Conservation (phyloP, 2,113 vertebrate genomes). For the Tonatia bakeri region DNA sequence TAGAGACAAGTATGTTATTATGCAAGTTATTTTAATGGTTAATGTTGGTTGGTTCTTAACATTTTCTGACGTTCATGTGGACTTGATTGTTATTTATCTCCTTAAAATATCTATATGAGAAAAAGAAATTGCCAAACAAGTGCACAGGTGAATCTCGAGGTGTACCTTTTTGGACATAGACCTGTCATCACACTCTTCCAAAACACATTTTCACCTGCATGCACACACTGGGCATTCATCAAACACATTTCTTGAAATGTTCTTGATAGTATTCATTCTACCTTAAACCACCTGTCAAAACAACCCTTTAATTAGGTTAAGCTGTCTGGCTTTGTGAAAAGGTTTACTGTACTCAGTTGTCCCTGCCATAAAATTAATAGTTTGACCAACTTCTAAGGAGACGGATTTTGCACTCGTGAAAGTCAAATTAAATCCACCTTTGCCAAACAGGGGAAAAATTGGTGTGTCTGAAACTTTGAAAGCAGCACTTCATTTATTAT, state of each 20-base stretch:
- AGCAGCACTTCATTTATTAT: conserved; percentile 82
- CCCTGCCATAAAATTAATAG: conserved; percentile 81
- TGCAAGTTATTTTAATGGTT: conserved; percentile 17
- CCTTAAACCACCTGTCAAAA: conserved; percentile 83
- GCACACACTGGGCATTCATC: conserved; percentile 73
- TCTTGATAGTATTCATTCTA: conserved; percentile 73
- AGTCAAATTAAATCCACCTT: conserved; percentile 81
- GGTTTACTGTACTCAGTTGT: conserved; percentile 80
- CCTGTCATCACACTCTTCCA: conserved; percentile 55
- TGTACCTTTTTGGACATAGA: conserved; percentile 54
- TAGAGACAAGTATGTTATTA: not conserved
- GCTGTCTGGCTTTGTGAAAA: conserved; percentile 82
- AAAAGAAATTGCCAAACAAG: conserved; percentile 50
- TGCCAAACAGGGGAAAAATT: conserved; percentile 71
- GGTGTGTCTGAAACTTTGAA: conserved; percentile 76
- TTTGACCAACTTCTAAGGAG: conserved; percentile 77
- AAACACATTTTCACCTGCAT: conserved; percentile 77
- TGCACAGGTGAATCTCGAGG: conserved; percentile 34
- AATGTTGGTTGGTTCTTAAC: conserved; percentile 23
- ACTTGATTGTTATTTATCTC: conserved; percentile 24
- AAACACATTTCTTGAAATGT: conserved; percentile 53
- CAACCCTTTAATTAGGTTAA: conserved; percentile 83
- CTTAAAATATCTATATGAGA: conserved; percentile 35
- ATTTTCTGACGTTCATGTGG: not conserved
- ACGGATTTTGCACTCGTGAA: conserved; percentile 77